These are phyloP conservation scores for Miltochrista miniata DNA, from an alignment of 2,888 invertebrate genomes.

Conservation along the genomic window DNA sequence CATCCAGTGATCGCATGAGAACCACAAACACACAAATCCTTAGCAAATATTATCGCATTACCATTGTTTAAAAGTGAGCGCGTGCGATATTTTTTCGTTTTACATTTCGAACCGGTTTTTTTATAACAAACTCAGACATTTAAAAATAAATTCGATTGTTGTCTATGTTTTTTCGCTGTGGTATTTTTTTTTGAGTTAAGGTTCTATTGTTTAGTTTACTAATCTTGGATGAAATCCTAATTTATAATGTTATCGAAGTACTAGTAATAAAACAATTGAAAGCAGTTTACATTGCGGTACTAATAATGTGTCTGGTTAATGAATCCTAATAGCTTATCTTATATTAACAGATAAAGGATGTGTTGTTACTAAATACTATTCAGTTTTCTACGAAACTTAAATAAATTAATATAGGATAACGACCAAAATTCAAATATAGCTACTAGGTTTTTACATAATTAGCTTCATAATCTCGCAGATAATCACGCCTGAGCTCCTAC, in stretches of 20 bases:
- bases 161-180: slow-evolving; percentile 31
- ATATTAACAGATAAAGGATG: too few species aligned
- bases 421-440: slow-evolving; percentile 8
- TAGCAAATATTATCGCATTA: slow-evolving; percentile 60
- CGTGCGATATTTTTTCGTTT: slow-evolving; percentile 48
- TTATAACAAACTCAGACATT: slow-evolving; percentile 39
- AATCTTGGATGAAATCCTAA: slow-evolving; percentile 18
- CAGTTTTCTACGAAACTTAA: too few species aligned
- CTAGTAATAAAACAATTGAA: too few species aligned
- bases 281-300: too few species aligned
- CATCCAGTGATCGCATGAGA: slow-evolving; percentile 56
- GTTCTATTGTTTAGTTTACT: slow-evolving; percentile 29
- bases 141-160: slow-evolving; percentile 41
- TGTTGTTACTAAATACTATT: too few species aligned
- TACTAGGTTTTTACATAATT: slow-evolving; percentile 21
- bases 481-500: slow-evolving; percentile 26
- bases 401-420: too few species aligned
- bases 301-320: too few species aligned
- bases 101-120: slow-evolving; percentile 40
- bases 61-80: slow-evolving; percentile 69
- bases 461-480: slow-evolving; percentile 26
- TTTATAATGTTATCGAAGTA: too few species aligned
- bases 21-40: slow-evolving; percentile 73
- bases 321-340: too few species aligned
- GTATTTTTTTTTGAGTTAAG: slow-evolving; percentile 18